Conservation (phyloP, 1,140 invertebrate species). For the Drosophila subobscura region DNA sequence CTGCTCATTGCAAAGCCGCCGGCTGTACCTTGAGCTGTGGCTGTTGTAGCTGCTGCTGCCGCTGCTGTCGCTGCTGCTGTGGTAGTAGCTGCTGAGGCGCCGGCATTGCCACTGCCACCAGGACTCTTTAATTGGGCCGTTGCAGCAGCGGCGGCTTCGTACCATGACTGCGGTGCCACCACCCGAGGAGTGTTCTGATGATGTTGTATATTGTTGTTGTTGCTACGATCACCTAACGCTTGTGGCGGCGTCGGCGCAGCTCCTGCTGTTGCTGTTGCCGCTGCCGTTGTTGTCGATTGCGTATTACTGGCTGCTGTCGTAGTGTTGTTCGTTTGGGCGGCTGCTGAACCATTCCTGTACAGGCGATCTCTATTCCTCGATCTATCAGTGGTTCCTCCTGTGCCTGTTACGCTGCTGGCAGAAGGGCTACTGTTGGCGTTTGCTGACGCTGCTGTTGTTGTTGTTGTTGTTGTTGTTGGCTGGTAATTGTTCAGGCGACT, state of each 20-base stretch:
- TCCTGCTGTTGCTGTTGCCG: slow-evolving; percentile 42
- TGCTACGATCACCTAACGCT: slow-evolving; percentile 72
- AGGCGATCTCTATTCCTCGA: slow-evolving; percentile 70
- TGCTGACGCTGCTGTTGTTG: slow-evolving; percentile 32
- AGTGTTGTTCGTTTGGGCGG: slow-evolving; percentile 6
- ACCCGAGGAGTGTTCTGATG: slow-evolving; percentile 51
- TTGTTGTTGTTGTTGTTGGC: slow-evolving; percentile 32
- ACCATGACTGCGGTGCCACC: slow-evolving; percentile 77
- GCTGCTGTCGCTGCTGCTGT: no score
- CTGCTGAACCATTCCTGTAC: slow-evolving; percentile 74
- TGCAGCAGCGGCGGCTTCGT: slow-evolving; percentile 80
- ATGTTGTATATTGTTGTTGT: slow-evolving; percentile 77
- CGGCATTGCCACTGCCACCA: slow-evolving; percentile 83
- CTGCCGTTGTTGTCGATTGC: slow-evolving; percentile 64
- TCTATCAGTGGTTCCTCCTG: slow-evolving; percentile 45
- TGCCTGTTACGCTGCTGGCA: slow-evolving; percentile 18
- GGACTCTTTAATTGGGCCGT: slow-evolving; percentile 80
- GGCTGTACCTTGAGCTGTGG: slow-evolving; percentile 32
- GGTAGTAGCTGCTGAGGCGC: slow-evolving; percentile 66
- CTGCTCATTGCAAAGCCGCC: slow-evolving; percentile 75
- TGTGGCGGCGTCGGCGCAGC: slow-evolving; percentile 48
- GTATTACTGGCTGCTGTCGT: slow-evolving; percentile 33
- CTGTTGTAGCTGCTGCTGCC: no score
- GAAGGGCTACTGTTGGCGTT: slow-evolving; percentile 40
- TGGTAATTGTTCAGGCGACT: slow-evolving; percentile 73